These are phyloP conservation scores for Thaumatotibia leucotreta DNA, from an alignment of 1,140 invertebrate species.

Conservation along the genomic window DNA sequence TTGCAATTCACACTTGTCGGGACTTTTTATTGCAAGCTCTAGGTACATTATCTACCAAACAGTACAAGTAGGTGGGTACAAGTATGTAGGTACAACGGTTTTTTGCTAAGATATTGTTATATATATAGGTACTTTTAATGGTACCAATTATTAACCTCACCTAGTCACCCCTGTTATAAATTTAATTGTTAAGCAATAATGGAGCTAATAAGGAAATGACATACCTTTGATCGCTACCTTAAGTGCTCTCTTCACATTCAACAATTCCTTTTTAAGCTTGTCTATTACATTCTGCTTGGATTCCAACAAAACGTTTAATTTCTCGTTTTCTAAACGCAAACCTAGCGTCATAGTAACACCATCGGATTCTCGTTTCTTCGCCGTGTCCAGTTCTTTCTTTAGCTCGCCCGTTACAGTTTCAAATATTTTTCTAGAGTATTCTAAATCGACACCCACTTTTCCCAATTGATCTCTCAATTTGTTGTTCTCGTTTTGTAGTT, in stretches of 20 bases:
- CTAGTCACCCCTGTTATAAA: too few species aligned
- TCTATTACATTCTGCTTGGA: conserved; percentile 29
- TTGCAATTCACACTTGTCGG: too few species aligned
- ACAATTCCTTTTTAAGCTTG: conserved; percentile 36
- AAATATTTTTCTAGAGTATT: conserved; percentile 23
- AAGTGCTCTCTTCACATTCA: conserved; percentile 25
- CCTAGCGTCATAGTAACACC: conserved; percentile 23
- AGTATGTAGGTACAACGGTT: too few species aligned
- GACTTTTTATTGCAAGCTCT: too few species aligned
- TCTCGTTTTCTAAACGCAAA: conserved; percentile 38
- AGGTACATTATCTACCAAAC: too few species aligned
- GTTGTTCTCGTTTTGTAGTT: conserved; percentile 20
- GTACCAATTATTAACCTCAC: too few species aligned
- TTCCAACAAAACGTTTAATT: conserved; percentile 30
- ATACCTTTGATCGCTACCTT: conserved; percentile 33
- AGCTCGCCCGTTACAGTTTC: conserved; percentile 27
- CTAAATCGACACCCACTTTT: conserved; percentile 21
- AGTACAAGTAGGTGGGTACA: too few species aligned
- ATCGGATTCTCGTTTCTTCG: conserved; percentile 28
- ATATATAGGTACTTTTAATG: too few species aligned
- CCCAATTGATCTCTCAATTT: conserved; percentile 22
- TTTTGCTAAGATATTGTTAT: too few species aligned
- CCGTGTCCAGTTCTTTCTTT: conserved; percentile 29
- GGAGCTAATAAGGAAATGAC: background rate
- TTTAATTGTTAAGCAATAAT: too few species aligned